phyloP scores from a whole-genome alignment of 2,797 vertebrate genomes.

The Leptoclinus maculatus region DNA sequence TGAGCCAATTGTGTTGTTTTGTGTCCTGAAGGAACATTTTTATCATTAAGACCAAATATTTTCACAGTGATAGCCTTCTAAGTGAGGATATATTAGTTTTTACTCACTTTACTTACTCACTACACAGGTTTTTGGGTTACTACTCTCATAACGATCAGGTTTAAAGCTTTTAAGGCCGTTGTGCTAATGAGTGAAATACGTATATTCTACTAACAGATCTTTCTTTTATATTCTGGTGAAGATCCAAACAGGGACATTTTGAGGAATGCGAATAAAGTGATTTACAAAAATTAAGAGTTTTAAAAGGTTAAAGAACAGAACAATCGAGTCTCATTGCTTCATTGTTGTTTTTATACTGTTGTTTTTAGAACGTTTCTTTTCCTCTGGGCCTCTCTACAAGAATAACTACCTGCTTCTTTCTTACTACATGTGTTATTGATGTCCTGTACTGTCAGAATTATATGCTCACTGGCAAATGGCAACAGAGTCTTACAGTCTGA shows the following conservation, averaged over 20 bases:
- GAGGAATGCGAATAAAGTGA: not conserved
- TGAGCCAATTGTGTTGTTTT: no score
- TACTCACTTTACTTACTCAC: not conserved
- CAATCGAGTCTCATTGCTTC: not conserved
- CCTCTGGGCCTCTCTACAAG: not conserved
- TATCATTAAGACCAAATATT: not conserved
- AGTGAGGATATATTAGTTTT: not conserved
- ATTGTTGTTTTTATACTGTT: not conserved
- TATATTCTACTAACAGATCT: not conserved
- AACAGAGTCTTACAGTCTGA: constrained; percentile 69
- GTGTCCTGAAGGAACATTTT: not conserved
- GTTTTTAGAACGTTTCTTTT: no score
- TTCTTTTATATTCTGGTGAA: no score
- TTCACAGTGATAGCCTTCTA: not conserved
- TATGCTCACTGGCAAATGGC: constrained; percentile 49
- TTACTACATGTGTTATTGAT: constrained; percentile 5
- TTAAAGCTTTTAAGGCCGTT: no score
- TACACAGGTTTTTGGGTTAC: not conserved
- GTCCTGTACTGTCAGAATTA: constrained; percentile 39
- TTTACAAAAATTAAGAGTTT: no score
- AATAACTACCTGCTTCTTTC: constrained; percentile 12
- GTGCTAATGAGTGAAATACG: not conserved
- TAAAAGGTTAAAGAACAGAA: not conserved
- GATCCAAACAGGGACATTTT: not conserved
- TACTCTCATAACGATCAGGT: not conserved